Base-by-base conservation (phyloP, 2,888 invertebrate species). In the Ectemnius continuus region DNA sequence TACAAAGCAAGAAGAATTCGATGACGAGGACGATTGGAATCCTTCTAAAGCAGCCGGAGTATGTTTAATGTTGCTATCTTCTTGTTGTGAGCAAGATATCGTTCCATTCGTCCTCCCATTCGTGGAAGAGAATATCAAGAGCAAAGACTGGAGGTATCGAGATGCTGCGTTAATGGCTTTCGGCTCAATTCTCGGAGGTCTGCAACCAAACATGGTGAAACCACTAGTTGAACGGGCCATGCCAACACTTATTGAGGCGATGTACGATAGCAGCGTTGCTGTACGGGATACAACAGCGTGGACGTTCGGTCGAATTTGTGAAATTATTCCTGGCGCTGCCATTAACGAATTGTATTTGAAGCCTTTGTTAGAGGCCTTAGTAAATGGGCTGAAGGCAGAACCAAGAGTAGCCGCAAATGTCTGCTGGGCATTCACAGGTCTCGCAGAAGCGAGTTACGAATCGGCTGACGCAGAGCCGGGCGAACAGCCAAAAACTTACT, bases 91-190 rank as follows among this genome's bases (percentile, higher is more conserved):
- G 91, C 98, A 99, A 91, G 97, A 96, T 88, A 97, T 99, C 78
- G 97, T 99, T n/a, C 96, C 96, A 0, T 95, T 96, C 91, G 98
- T 99, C 14, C 92, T 99, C 86, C 99, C 99, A 20, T 99, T 99
- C 91, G 98, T 99, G 78, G 96, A 97, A 88, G 94, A 96, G 58
- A 97, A 99, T 91, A 99, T 99, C 79, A 96, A 96, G 89, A 96
- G 95, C 83, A 94, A 95, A 18, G 97, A 99, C 90, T 99, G 99
- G 99, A 93, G 97, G 78, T 95, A 93, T 88, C 93, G 98, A 76
- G 99, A 99, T 91, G 99, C 99, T 3, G 99, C 99, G 0, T 94
- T 99, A 14, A 99, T 99, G 99, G 98, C 99, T 0, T 99, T 99
- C 90, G 99, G 99, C 86, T 95, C 95, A 2, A 97, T 98, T 81